Evolutionary conservation across 2,113 vertebrate genomes (phyloP), one percentile per base, ranked within the genome.

Genomic region (Athene noctua): DNA sequence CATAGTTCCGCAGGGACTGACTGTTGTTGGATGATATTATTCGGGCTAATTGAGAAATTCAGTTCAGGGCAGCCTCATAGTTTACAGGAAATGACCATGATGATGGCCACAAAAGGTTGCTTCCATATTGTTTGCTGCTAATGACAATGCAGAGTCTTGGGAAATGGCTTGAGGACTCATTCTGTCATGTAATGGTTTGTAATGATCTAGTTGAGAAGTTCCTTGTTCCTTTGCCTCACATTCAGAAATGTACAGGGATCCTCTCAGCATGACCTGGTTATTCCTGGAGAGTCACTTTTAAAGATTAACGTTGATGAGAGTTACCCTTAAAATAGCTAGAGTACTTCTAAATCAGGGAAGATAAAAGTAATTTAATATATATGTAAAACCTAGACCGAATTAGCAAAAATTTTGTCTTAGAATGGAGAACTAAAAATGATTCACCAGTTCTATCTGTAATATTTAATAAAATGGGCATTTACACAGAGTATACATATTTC

Each of bases 71-170:
- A 74, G 83, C 63, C 57, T 73, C 46, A 42, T 46, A 67, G 58
- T 94, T 96, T 97, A 88, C 70, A 42, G 54, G 34, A 47, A 57
- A 80, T 96, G 80, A 84, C 73, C 73, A 82, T 90, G 80, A 90
- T 91, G 84, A 77, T 15, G 78, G 77, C 92, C 94, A 93, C 57
- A 82, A 82, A 97, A 95, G 91, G 87, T 97, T 98, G 87, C 77
- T 94, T 95, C 88, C 73, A 23, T 80, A 73, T 89, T 34, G 13
- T 91, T 96, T 96, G 94, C 97, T 97, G 82, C 93, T 96, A 79
- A 87, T 81, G 68, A 90, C 92, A 94, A 88, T 38, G n/a, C 84
- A 63, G 66, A 95, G 87, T 96, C 83, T 83, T 78, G 51, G 75
- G 73, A 88, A 92, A 66, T 61, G 73, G 80, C 90, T 95, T 67